Evolutionary conservation across 1,140 invertebrate genomes (phyloP).

Genomic region (Microplitis demolitor): DNA sequence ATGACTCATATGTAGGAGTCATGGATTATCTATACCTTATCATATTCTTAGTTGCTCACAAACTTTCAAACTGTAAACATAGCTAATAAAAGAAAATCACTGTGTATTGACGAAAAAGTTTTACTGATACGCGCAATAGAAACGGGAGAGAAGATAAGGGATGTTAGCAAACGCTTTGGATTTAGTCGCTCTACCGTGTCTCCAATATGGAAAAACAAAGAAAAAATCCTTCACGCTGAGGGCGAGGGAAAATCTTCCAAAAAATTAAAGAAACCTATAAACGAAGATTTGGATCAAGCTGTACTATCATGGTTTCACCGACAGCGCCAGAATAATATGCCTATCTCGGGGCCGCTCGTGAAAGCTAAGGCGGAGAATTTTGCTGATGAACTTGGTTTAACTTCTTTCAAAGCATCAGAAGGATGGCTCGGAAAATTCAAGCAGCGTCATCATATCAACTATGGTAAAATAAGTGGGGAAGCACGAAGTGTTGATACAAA

Average conservation of each 20-base stretch:
- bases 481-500: no score
- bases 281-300: slow-evolving; percentile 30
- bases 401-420: slow-evolving; percentile 28
- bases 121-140: not conserved
- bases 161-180: not conserved
- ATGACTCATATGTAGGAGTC: not conserved
- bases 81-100: not conserved
- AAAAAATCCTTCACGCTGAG: not conserved
- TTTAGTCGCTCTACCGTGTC: not conserved
- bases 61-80: slow-evolving; percentile 1
- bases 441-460: no score
- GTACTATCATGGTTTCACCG: slow-evolving; percentile 31
- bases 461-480: no score
- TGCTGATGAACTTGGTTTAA: slow-evolving; percentile 12
- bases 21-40: not conserved
- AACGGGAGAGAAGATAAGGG: not conserved
- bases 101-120: no score
- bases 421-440: no score
- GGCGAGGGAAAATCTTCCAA: slow-evolving; percentile 3
- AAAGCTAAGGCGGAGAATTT: slow-evolving; percentile 34
- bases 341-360: slow-evolving; percentile 24
- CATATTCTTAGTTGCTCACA: not conserved
- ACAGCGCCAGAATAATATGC: slow-evolving; percentile 21
- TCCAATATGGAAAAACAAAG: not conserved
- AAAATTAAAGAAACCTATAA: slow-evolving; percentile 27